Evolutionary conservation across 2,888 invertebrate species (phyloP), one percentile per base, ranked within the genome.

Genomic region (Caenorhabditis panamensis): DNA sequence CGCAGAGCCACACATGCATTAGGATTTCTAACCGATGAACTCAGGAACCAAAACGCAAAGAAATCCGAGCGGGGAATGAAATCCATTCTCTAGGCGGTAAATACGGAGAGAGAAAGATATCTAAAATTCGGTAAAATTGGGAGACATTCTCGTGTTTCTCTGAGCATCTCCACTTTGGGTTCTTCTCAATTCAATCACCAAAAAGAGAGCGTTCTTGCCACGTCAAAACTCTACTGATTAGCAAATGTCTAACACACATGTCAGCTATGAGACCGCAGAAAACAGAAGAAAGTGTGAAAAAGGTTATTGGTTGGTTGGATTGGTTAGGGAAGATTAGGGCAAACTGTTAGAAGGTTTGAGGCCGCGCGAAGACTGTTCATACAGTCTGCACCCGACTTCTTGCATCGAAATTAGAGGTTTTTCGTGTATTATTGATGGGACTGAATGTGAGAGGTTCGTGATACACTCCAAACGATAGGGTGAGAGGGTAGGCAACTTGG

Each of bases 41-140:
- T 61, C 61, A 61, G 47, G 28, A 63, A 49, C 62, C 54, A 44
- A 53, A 44, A 54, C 28, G 44, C 54, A 56, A 44, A 31, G 31
- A 31, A 53, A 24, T 16, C 9, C 18, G 26, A 56, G 47, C 36
- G 61, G 36, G 51, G 31, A 31, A 31, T 31, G 31, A 51, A 69
- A 37, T 61, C 53, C 69, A 69, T 69, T 69, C 69, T 69, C 61
- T 28, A 62, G 51, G 31, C 9, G 31, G 31, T 31, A 31, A 31
- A 31, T 31, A 31, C 31, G 49, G 24, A 36, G n/a, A 20, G 44
- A 31, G 24, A 41, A 36, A 20, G 51, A 59, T 49, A 59, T 56
- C 41, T 49, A 64, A 64, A 59, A 59, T 66, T 72, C 71, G 78
- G 78, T 78, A 78, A 78, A 71, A 71, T 61, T 69, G 53, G 11